phyloP scores from a whole-genome alignment of 2,113 vertebrate genomes.

The Ageneiosus marmoratus region DNA sequence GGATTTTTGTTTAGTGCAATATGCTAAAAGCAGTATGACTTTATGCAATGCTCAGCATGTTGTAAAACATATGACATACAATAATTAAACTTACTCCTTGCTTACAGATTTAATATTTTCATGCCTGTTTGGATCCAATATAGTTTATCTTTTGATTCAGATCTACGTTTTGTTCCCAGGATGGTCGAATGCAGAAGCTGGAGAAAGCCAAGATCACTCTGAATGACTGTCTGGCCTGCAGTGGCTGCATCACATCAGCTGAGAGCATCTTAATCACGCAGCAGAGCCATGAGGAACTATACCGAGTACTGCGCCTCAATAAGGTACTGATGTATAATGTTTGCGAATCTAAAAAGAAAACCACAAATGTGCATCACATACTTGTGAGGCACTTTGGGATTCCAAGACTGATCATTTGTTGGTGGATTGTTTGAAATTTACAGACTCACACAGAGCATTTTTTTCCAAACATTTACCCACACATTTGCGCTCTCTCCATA shows the following conservation, averaged over 20 bases:
- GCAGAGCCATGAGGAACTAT: constrained; percentile 89
- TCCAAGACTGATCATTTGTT: neutral
- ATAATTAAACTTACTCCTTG: neutral
- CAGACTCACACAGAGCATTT: neutral
- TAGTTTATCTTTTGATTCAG: neutral
- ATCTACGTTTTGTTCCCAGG: constrained; percentile 66
- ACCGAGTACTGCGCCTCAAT: constrained; percentile 79
- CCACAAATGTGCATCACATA: neutral
- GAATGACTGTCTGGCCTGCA: constrained; percentile 94
- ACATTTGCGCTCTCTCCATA: neutral
- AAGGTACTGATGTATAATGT: constrained; percentile 68
- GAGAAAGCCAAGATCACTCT: constrained; percentile 91
- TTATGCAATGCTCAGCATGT: neutral
- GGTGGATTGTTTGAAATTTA: neutral
- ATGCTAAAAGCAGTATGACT: neutral
- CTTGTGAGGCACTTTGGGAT: neutral
- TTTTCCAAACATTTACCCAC: neutral
- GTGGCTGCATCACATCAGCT: constrained; percentile 94
- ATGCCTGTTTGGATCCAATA: neutral
- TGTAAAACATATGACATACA: neutral
- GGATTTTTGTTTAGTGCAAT: neutral
- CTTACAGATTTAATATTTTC: neutral
- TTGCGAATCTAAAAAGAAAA: too few species aligned
- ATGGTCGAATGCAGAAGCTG: constrained; percentile 81
- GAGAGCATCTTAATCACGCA: constrained; percentile 91